Percentiles rank a stretch among this genome's conserved stretches.
Evolutionary conservation across 1,140 invertebrate species (phyloP).

Genomic region (Drosophila pachea): DNA sequence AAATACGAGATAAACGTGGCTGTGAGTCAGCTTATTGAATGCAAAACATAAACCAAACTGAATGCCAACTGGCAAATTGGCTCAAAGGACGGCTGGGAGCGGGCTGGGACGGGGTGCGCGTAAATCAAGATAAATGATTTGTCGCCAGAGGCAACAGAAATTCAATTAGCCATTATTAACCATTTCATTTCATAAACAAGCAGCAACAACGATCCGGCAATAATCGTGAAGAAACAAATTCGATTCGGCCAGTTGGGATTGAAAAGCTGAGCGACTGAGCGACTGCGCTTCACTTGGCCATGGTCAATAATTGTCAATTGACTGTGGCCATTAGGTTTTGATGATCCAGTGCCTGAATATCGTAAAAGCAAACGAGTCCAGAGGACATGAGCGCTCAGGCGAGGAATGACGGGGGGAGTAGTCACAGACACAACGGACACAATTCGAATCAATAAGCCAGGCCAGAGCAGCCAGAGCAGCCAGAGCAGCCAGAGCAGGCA

Average conservation of each 20-base stretch:
- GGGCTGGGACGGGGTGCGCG: slow-evolving; percentile 51
- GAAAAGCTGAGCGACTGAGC: slow-evolving; percentile 55
- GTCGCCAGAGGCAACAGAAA: slow-evolving; percentile 71
- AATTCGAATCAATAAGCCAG: slow-evolving; percentile 56
- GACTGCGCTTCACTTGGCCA: slow-evolving; percentile 65
- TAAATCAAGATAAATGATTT: slow-evolving; percentile 76
- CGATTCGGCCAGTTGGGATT: slow-evolving; percentile 58
- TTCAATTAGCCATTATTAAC: slow-evolving; percentile 78
- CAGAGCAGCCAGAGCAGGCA: slow-evolving; percentile 1
- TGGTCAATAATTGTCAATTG: slow-evolving; percentile 78
- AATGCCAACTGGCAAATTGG: background rate
- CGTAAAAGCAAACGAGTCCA: slow-evolving; percentile 34
- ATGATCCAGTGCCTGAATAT: slow-evolving; percentile 35
- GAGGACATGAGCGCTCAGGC: slow-evolving; percentile 29
- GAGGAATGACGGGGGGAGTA: background rate
- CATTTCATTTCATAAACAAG: slow-evolving; percentile 70
- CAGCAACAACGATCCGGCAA: slow-evolving; percentile 28
- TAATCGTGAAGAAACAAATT: slow-evolving; percentile 69
- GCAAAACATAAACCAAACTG: slow-evolving; percentile 13
- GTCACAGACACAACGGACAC: slow-evolving; percentile 31
- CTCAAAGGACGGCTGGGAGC: background rate
- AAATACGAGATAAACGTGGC: background rate
- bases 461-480: background rate
- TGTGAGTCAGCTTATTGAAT: background rate
- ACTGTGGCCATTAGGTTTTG: slow-evolving; percentile 72